Evolutionary conservation across 2,113 vertebrate species (phyloP).

Genomic region (Raphicerus campestris): DNA sequence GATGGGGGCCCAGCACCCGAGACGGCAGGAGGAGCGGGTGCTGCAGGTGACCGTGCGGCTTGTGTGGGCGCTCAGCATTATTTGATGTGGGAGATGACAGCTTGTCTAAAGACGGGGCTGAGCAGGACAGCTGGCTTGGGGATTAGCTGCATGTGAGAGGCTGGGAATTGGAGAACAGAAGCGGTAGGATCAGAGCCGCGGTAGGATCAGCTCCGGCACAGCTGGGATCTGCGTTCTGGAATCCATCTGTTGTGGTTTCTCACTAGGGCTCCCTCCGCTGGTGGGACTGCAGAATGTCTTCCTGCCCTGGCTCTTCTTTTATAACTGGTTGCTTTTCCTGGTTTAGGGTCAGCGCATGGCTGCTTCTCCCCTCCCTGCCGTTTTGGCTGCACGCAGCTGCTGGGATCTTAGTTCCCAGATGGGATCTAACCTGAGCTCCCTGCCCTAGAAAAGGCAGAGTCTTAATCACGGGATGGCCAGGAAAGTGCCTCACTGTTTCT

Average conservation of each 20-base stretch:
- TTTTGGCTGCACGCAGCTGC: neutral
- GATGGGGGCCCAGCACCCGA: neutral
- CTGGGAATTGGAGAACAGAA: neutral
- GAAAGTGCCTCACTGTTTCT: neutral
- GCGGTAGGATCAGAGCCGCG: neutral
- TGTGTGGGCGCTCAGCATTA: neutral
- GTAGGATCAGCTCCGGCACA: neutral
- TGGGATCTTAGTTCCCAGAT: neutral
- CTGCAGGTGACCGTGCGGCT: neutral
- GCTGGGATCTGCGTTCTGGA: neutral
- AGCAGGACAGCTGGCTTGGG: neutral
- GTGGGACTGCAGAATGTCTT: neutral
- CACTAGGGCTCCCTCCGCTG: rapidly evolving
- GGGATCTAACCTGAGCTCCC: neutral
- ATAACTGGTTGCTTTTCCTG: neutral
- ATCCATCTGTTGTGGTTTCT: neutral
- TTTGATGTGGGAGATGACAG: neutral
- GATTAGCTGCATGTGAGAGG: neutral
- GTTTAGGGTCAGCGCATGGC: neutral
- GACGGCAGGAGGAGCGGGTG: neutral
- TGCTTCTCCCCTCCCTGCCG: neutral
- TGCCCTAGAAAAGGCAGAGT: neutral
- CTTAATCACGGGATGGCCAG: neutral
- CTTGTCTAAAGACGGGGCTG: neutral
- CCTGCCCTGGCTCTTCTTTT: too few species aligned